Evolutionary conservation across 2,888 invertebrate genomes (phyloP), one percentile per base, ranked within the genome.

Genomic region (Caenorhabditis sp.): DNA sequence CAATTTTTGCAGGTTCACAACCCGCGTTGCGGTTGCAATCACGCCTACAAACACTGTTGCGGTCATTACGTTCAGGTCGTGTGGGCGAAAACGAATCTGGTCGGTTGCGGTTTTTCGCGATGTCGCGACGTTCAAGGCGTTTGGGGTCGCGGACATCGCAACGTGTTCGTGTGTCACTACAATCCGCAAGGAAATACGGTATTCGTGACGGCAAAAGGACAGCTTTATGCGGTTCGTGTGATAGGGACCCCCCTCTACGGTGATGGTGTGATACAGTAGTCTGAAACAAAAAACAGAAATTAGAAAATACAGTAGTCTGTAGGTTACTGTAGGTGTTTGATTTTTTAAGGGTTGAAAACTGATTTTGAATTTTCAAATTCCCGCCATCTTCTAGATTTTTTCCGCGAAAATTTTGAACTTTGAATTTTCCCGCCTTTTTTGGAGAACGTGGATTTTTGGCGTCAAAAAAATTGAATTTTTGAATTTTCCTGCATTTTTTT

Each of bases 41-140:
- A 86, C 66, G 83, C 83, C 54, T 87, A 87, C 83, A 88, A 87
- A 67, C 85, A 87, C 70, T 88, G 88, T 66, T 88, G 88, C 68
- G 88, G 88, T 24, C 88, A 88, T 78, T 88, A 87, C 64, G 83
- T 87, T 63, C 88, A 88, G 83, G 88, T 95, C 89, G 92, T 94
- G 64, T 95, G 95, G 95, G 93, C 93, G 67, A 92, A 93, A 87
- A 93, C 94, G 14, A 92, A 92, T 86, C 90, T 92, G 79, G 91
- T 95, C 63, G 95, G 95, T 68, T 95, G 95, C 88, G 95, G 95
- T 31, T 94, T 91, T 88, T 91, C 93, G 0, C 93, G 92, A 89
- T 95, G 93, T 89, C 92, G 92, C 86, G 93, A 93, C 84, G 91
- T 91, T 1, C 84, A 84, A 66, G 88, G 88, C 6, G 93, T 93